phyloP scores from a whole-genome alignment of 2,888 invertebrate genomes.

The Drosophila ezoana region DNA sequence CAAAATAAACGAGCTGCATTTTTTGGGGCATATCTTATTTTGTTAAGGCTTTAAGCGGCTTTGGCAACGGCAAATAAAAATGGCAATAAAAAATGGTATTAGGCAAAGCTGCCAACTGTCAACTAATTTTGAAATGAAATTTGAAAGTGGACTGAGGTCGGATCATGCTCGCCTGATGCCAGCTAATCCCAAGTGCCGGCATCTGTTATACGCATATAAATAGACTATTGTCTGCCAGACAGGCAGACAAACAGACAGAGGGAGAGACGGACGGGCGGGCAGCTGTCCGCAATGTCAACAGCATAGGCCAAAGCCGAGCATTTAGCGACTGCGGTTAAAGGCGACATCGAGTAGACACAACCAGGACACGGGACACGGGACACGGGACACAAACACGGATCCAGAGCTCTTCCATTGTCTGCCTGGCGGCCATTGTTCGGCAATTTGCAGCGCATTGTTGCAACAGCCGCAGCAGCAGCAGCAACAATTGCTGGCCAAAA shows the following conservation, averaged over 20 bases:
- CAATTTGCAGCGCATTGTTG: conserved; percentile 73
- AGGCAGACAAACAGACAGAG: neutral
- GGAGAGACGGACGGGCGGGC: neutral
- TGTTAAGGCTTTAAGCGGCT: neutral
- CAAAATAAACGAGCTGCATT: neutral
- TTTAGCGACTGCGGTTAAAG: conserved; percentile 52
- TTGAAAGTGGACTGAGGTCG: neutral
- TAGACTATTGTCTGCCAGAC: conserved; percentile 36
- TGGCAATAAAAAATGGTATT: conserved; percentile 3
- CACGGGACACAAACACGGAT: too few relatives aligned
- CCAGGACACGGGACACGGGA: neutral
- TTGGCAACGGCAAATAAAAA: neutral
- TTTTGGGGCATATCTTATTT: neutral
- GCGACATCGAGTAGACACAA: conserved; percentile 32
- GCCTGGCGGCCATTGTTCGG: conserved; percentile 55
- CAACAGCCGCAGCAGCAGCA: conserved; percentile 20
- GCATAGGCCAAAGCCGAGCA: conserved; percentile 48
- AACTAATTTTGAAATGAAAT: conserved; percentile 41
- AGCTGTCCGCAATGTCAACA: conserved; percentile 53
- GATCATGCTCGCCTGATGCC: conserved; percentile 65
- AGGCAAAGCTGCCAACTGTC: conserved; percentile 26
- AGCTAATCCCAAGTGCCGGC: conserved; percentile 72
- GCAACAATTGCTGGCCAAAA: neutral
- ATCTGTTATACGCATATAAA: conserved; percentile 47
- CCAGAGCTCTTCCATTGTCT: conserved; percentile 42